Evolutionary conservation across 1,140 invertebrate species (phyloP).

Genomic region (Glossosoma conforme): DNA sequence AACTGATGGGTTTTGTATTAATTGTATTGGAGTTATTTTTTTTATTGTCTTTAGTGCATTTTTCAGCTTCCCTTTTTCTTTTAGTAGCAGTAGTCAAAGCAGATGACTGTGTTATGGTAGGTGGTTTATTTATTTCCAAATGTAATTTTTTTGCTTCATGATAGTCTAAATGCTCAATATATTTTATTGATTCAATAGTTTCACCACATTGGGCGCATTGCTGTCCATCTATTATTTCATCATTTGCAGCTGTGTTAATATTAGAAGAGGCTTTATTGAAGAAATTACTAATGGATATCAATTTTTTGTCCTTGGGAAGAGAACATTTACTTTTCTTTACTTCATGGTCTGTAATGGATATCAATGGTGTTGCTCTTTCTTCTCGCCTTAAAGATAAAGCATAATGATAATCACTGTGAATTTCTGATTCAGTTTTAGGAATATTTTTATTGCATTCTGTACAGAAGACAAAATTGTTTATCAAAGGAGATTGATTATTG

Average conservation of each 20-base stretch:
- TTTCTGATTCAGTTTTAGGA: slow-evolving; percentile 40
- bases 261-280: slow-evolving; percentile 30
- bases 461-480: slow-evolving; percentile 33
- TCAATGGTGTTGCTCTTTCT: slow-evolving; percentile 38
- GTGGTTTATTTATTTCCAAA: slow-evolving; percentile 38
- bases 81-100: slow-evolving; percentile 18
- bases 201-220: slow-evolving; percentile 60
- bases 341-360: slow-evolving; percentile 9
- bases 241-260: background rate
- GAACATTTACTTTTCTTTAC: slow-evolving; percentile 26
- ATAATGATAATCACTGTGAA: slow-evolving; percentile 58
- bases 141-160: slow-evolving; percentile 65
- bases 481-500: no score
- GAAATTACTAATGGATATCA: slow-evolving; percentile 32
- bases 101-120: background rate
- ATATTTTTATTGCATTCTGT: slow-evolving; percentile 52
- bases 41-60: slow-evolving; percentile 7
- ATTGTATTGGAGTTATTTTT: slow-evolving; percentile 12
- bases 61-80: slow-evolving; percentile 23
- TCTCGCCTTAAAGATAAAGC: slow-evolving; percentile 54
- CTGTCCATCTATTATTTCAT: slow-evolving; percentile 30
- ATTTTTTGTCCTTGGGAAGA: slow-evolving; percentile 5
- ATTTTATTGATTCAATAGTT: slow-evolving; percentile 52
- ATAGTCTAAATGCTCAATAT: slow-evolving; percentile 63
- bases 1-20: background rate